phyloP scores from a whole-genome alignment of 2,888 invertebrate genomes.

The Cyaniris semiargus region DNA sequence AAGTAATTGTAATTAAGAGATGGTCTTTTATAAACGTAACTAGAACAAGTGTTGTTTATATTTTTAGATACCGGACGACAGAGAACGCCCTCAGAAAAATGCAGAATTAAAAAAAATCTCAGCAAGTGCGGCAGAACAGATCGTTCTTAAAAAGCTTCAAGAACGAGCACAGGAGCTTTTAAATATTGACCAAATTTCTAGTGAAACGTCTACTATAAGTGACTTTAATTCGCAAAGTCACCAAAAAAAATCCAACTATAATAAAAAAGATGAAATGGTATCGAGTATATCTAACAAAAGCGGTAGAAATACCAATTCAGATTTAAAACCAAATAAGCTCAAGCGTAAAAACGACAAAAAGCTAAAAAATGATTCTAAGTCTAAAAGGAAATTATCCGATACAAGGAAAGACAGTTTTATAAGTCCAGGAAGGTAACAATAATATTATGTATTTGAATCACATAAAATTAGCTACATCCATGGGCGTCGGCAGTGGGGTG shows the following conservation, averaged over 20 bases:
- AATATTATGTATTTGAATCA: background rate
- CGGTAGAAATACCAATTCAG: background rate
- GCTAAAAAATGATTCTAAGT: background rate
- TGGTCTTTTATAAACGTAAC: background rate
- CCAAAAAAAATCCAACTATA: conserved; percentile 32
- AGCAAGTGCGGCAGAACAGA: conserved; percentile 43
- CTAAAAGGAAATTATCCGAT: background rate
- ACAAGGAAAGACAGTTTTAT: background rate
- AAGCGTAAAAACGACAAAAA: background rate
- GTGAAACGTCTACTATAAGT: conserved; percentile 55
- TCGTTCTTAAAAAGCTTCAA: conserved; percentile 62
- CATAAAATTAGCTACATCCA: background rate
- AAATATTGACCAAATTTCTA: conserved; percentile 58
- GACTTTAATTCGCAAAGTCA: conserved; percentile 41
- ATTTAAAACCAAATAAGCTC: background rate
- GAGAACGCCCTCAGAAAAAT: conserved; percentile 37
- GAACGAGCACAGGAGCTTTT: conserved; percentile 69
- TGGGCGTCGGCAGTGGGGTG: too few species aligned
- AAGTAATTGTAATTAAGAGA: conserved; percentile 21
- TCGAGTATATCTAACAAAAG: background rate
- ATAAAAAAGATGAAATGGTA: conserved; percentile 31
- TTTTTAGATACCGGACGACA: conserved; percentile 27
- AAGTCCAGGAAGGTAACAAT: conserved; percentile 22
- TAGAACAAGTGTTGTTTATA: background rate
- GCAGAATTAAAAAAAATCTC: conserved; percentile 40